Evolutionary conservation across 2,888 invertebrate genomes (phyloP).

Genomic region (Hirtodrosophila histrioides): DNA sequence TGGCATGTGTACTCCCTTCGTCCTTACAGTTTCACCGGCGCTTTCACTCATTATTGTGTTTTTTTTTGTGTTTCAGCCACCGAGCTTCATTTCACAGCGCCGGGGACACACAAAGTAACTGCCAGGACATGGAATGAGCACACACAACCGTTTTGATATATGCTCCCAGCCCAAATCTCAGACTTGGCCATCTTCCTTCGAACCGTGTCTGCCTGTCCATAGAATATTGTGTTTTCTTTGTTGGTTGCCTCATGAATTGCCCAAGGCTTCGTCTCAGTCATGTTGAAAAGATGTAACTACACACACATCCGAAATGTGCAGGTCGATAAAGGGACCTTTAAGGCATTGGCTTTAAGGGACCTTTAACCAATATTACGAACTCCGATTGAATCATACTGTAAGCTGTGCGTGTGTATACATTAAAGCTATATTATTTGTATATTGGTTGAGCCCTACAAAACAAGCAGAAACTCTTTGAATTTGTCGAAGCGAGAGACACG

Average conservation of each 20-base stretch:
- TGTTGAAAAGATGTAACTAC: slow-evolving; percentile 30
- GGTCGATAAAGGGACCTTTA: slow-evolving; percentile 43
- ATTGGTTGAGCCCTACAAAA: too few species aligned
- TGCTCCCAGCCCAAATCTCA: slow-evolving; percentile 7
- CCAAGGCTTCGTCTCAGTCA: slow-evolving; percentile 41
- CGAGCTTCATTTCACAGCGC: too few species aligned
- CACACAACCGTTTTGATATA: slow-evolving; percentile 3
- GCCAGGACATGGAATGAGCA: slow-evolving; percentile 15
- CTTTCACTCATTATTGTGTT: slow-evolving; percentile 30
- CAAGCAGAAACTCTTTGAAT: too few species aligned
- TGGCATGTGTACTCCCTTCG: neutral
- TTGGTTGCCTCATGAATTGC: slow-evolving; percentile 52
- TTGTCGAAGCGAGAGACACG: too few species aligned
- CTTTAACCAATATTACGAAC: slow-evolving; percentile 12
- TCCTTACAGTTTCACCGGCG: neutral
- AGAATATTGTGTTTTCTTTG: slow-evolving; percentile 54
- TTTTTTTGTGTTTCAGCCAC: slow-evolving; percentile 7
- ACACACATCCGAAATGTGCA: slow-evolving; percentile 8
- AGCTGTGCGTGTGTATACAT: too few species aligned
- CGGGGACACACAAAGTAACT: slow-evolving; percentile 1
- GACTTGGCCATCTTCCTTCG: slow-evolving; percentile 29
- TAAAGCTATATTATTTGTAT: too few species aligned
- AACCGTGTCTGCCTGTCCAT: slow-evolving; percentile 39
- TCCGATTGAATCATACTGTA: neutral
- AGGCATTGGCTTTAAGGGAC: slow-evolving; percentile 29